Percentiles rank a stretch among this genome's conserved stretches.
Evolutionary conservation across 2,888 invertebrate species (phyloP).

Genomic region (Dioctria linearis): DNA sequence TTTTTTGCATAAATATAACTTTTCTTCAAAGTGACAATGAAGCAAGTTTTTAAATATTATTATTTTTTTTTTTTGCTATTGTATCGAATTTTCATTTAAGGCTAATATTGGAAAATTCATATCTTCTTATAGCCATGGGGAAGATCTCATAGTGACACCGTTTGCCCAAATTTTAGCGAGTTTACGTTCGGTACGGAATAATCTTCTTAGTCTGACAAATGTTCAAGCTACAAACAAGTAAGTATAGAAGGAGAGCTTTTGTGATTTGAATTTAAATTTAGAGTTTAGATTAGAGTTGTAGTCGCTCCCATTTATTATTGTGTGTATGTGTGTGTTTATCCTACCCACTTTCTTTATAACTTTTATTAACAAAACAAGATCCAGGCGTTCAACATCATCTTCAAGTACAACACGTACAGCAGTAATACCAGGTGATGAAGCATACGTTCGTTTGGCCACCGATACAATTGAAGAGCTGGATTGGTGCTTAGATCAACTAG

Average conservation of each 20-base stretch:
- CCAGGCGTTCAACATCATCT: constrained; percentile 70
- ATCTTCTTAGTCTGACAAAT: constrained; percentile 98
- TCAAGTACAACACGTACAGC: constrained; percentile 71
- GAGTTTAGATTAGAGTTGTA: too few species aligned
- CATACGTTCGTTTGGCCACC: constrained; percentile 92
- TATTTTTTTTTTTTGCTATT: background rate
- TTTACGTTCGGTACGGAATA: constrained; percentile 97
- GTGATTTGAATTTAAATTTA: too few species aligned
- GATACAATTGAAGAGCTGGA: constrained; percentile 99
- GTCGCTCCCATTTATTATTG: constrained; percentile 55
- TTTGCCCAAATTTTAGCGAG: constrained; percentile 99
- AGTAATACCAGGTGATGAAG: constrained; percentile 79
- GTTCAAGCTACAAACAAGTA: constrained; percentile 84
- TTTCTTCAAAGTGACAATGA: constrained; percentile 37
- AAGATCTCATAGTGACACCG: constrained; percentile 99
- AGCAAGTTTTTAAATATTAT: constrained; percentile 20
- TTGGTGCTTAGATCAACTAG: constrained; percentile 99
- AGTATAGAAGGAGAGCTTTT: constrained; percentile 59
- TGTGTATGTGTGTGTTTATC: background rate
- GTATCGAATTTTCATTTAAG: constrained; percentile 41
- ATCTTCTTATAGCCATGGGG: constrained; percentile 81
- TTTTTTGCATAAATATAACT: background rate
- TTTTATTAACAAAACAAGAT: constrained; percentile 68
- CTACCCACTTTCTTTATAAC: constrained; percentile 5
- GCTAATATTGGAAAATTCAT: constrained; percentile 28